Conservation (phyloP, 2,888 invertebrate genomes). For the Harpagoxenus sublaevis region DNA sequence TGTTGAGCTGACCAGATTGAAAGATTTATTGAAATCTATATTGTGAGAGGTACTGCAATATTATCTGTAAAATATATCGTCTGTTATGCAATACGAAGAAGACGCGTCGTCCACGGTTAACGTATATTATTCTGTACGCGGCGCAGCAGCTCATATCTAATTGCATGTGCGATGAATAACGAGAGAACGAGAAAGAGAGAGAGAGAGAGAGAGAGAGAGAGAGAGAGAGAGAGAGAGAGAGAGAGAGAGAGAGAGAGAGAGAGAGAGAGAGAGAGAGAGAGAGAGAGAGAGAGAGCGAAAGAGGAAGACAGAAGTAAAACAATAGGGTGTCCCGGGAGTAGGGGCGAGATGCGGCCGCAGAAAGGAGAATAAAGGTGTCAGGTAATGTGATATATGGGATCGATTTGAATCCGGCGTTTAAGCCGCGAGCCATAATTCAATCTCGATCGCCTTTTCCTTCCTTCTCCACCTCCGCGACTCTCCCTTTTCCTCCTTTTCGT, state of each 20-base stretch:
- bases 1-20: neutral
- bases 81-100: slow-evolving; percentile 3
- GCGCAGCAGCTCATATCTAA: slow-evolving; percentile 18
- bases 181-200: slow-evolving; percentile 24
- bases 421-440: slow-evolving; percentile 72
- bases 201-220: neutral
- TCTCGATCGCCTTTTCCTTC: slow-evolving; percentile 67
- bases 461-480: slow-evolving; percentile 44
- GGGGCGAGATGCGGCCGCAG: slow-evolving; percentile 63
- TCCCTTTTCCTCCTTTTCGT: slow-evolving; percentile 42
- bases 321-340: slow-evolving; percentile 60
- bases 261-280: slow-evolving; percentile 26
- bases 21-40: slow-evolving; percentile 19
- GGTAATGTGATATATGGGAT: slow-evolving; percentile 78
- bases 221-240: neutral
- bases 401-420: slow-evolving; percentile 77
- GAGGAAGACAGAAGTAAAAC: slow-evolving; percentile 62
- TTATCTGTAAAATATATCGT: neutral
- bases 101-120: slow-evolving; percentile 18
- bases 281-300: neutral
- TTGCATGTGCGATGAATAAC: slow-evolving; percentile 54
- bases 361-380: slow-evolving; percentile 77
- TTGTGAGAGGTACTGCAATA: neutral
- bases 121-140: slow-evolving; percentile 33
- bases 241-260: neutral